Evolutionary conservation across 2,888 invertebrate species (phyloP), one percentile per base, ranked within the genome.

Genomic region (Adelognathus sp.): DNA sequence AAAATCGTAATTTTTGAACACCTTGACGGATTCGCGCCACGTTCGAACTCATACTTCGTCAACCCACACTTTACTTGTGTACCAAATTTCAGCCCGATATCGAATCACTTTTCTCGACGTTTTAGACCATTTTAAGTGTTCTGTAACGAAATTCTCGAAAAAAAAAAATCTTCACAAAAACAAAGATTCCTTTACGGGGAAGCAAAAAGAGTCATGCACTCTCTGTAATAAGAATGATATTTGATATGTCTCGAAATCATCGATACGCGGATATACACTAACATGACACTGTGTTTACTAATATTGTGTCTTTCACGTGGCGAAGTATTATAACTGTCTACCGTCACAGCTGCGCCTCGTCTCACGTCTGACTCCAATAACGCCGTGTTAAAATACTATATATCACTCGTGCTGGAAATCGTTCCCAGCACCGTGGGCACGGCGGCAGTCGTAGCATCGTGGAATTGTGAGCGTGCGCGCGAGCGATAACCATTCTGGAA

Each of bases 381-480:
- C 79, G 67, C 71, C 75, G 76, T 58, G 79, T 79, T 79, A 75
- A 79, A 79, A 79, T 79, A 41, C 75, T 72, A 79, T 79, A 79
- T 76, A 79, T 79, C 79, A 79, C 24, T 72, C 63, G 39, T 39
- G 18, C 54, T 74, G 66, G 21, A 67, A 50, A 72, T 54, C 61
- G 75, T 67, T 75, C 66, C 39, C 60, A 75, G 60, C 52, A 52
- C 24, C 50, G 50, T 9, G 21, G 50, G 6, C 36, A 9, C 36
- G n/a, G n/a, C n/a, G 36, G 52, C 31, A 14, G 29, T 29, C 31
- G 31, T 29, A 54, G 29, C 54, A 54, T 54, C 18, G 66, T n/a
- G n/a, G 36, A 24, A 54, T 46, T 70, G 27, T 27, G 39, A 71
- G 41, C 71, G 79, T 50, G 79, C 50, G 79, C 50, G 61, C 71